Evolutionary conservation across 2,888 invertebrate genomes (phyloP), one percentile per base, ranked within the genome.

Genomic region (Limnephilus auricula): DNA sequence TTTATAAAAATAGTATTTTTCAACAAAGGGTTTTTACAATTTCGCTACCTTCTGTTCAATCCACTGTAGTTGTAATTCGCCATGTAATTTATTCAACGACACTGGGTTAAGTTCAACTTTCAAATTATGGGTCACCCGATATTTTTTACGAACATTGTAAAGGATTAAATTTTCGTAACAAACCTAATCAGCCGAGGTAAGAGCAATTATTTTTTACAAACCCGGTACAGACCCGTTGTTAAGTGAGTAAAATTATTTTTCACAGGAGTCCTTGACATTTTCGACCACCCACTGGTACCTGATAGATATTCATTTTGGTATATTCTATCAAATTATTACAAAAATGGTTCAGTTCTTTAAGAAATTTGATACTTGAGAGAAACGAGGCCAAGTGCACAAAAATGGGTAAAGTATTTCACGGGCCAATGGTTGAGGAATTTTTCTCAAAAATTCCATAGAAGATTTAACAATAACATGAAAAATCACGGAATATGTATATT

Each of bases 91-190:
- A 65, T 65, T 65, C 31, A 6, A 31, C 32, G 13, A 80, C 31
- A 80, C 31, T 15, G 31, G 30, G 18, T n/a, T 65, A 25, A n/a
- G 9, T 25, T 65, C 9, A n/a, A 65, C 6, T 25, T 25, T 65
- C 65, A 65, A 65, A 65, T 65, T 65, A 65, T n/a, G 65, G 65
- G 65, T 65, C 65, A 65, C 65, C 65, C 65, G 65, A 65, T 65
- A 65, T 65, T 65, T 65, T 65, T 65, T 25, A 65, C 25, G 65
- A 65, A 25, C 25, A n/a, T 82, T n/a, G 25, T 30, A 37, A 84
- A 37, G 40, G 84, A 84, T 84, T 85, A 85, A 85, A 85, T 40
- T 45, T 40, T 30, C 85, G 25, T 30, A 85, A 85, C n/a, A 45
- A 30, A 15, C 30, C n/a, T 85, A 85, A 85, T 85, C 85, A 85